Evolutionary conservation across 1,140 invertebrate genomes (phyloP).

Genomic region (Eriosoma lanigerum): DNA sequence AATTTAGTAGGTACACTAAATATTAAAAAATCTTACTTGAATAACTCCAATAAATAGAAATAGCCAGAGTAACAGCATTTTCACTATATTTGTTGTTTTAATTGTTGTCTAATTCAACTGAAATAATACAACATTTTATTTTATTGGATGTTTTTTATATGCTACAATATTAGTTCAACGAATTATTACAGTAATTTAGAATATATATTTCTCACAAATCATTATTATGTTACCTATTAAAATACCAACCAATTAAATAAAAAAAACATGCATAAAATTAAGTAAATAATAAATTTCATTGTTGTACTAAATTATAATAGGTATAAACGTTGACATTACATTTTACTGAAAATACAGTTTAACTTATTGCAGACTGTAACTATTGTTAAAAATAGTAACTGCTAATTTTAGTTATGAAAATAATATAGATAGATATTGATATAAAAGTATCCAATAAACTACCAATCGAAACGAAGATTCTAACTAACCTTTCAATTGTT

Average conservation of each 20-base stretch:
- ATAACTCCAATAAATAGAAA: conserved; percentile 14
- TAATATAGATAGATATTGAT: no score
- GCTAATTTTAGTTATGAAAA: no score
- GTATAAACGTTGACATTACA: no score
- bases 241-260: neutral
- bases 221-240: neutral
- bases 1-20: no score
- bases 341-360: no score
- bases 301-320: neutral
- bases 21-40: conserved; percentile 27
- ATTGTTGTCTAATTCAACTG: neutral
- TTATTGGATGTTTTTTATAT: neutral
- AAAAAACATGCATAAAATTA: neutral
- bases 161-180: neutral
- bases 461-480: no score
- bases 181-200: neutral
- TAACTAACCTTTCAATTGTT: no score
- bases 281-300: neutral
- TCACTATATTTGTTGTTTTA: conserved; percentile 14
- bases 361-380: no score
- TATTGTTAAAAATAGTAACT: no score
- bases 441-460: no score
- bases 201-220: neutral
- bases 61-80: conserved; percentile 8
- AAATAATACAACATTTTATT: neutral